These are phyloP conservation scores for Drosophila nikananu DNA, from an alignment of 1,140 invertebrate genomes.

Conservation along the genomic window DNA sequence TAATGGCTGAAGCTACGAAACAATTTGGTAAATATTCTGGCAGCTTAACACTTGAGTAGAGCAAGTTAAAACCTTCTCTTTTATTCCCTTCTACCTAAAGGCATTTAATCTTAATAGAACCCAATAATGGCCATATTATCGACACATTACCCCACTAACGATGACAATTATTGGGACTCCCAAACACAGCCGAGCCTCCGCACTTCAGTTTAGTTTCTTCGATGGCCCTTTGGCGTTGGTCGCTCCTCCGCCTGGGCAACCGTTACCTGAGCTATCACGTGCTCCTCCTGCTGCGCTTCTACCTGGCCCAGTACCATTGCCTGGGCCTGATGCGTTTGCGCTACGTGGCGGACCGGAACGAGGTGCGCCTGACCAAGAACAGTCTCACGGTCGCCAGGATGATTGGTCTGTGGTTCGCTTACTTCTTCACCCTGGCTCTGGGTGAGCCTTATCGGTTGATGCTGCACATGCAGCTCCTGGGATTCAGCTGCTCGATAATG, in stretches of 20 bases:
- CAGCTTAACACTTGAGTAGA: neutral
- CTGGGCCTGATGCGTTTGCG: conserved; percentile 51
- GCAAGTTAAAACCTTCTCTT: neutral
- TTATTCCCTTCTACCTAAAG: neutral
- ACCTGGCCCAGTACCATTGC: conserved; percentile 46
- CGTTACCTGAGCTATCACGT: conserved; percentile 53
- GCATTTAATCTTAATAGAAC: neutral
- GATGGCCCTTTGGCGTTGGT: conserved; percentile 47
- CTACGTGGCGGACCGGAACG: conserved; percentile 25
- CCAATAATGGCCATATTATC: conserved; percentile 12
- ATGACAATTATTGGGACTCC: conserved; percentile 1
- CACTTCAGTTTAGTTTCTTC: neutral
- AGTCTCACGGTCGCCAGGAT: conserved; percentile 50
- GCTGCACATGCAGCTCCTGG: conserved; percentile 50
- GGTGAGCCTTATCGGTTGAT: conserved; percentile 24
- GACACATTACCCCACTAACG: conserved; percentile 20
- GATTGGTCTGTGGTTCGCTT: conserved; percentile 39
- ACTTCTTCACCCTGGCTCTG: conserved; percentile 41
- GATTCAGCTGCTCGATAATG: conserved; percentile 48
- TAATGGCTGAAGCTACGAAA: neutral
- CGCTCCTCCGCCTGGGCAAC: conserved; percentile 41
- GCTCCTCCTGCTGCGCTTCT: conserved; percentile 58
- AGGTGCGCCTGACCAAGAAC: conserved; percentile 41
- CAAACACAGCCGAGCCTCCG: neutral
- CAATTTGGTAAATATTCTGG: neutral